These are phyloP conservation scores for Dione vanillae DNA, from an alignment of 2,888 invertebrate species.

Conservation along the genomic window DNA sequence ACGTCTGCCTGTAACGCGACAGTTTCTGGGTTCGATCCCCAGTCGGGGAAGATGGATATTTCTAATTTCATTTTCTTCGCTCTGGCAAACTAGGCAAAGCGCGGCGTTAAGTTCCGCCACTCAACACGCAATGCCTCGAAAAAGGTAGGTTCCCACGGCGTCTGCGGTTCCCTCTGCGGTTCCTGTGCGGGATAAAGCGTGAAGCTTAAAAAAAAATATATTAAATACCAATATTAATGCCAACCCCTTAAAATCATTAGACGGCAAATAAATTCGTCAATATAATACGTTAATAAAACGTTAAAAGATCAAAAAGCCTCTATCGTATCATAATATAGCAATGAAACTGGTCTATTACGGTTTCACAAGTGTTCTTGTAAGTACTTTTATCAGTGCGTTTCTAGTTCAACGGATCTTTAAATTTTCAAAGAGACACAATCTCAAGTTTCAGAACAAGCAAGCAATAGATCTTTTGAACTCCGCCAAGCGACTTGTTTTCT, in stretches of 20 bases:
- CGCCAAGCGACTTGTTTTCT: slow-evolving; percentile 18
- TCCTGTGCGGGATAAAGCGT: too few species aligned
- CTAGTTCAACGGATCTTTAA: slow-evolving; percentile 24
- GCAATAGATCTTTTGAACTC: slow-evolving; percentile 27
- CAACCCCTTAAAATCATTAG: too few species aligned
- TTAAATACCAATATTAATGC: too few species aligned
- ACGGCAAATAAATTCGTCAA: not conserved
- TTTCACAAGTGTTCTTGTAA: slow-evolving; percentile 7
- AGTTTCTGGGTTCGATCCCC: too few species aligned
- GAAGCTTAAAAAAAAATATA: not conserved
- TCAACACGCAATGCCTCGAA: too few species aligned
- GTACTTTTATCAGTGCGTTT: slow-evolving; percentile 24
- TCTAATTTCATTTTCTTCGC: too few species aligned
- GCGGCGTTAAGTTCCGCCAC: too few species aligned
- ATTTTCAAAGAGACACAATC: slow-evolving; percentile 28
- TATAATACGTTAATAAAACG: not conserved
- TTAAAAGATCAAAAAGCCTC: not conserved
- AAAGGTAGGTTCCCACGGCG: too few species aligned
- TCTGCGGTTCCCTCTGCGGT: too few species aligned
- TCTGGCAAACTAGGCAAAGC: too few species aligned
- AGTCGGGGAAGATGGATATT: too few species aligned
- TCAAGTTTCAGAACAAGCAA: slow-evolving; percentile 26
- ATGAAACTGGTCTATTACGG: not conserved
- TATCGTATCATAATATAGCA: not conserved
- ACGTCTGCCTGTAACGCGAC: too few species aligned